A percentile compares a stretch with the other conserved stretches of the same genome.
These are phyloP conservation scores for Meliscaeva auricollis DNA, from an alignment of 2,888 invertebrate genomes.

Conservation along the genomic window DNA sequence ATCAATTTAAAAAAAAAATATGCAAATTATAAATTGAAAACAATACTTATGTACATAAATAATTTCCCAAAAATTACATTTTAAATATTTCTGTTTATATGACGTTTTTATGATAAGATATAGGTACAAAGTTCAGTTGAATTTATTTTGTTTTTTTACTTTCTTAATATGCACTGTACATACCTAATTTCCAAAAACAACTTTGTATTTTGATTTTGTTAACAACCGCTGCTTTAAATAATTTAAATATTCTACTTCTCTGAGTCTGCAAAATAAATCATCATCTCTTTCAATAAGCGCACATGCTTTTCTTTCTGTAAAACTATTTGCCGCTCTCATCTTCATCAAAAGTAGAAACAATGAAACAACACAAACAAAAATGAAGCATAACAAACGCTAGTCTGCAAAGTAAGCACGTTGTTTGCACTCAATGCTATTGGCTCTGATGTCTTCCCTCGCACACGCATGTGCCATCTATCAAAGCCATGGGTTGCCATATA, in stretches of 20 bases:
- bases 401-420: conserved; percentile 73
- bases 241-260: not conserved
- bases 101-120: too few relatives aligned
- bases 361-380: conserved; percentile 10
- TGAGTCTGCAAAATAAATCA: not conserved
- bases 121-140: too few relatives aligned
- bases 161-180: too few relatives aligned
- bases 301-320: conserved; percentile 59
- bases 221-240: not conserved
- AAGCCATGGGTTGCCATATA: not conserved
- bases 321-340: conserved; percentile 1
- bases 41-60: too few relatives aligned
- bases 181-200: too few relatives aligned
- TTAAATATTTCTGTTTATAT: too few relatives aligned
- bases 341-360: not conserved
- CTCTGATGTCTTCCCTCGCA: conserved; percentile 45
- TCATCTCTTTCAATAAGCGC: conserved; percentile 44
- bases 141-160: too few relatives aligned
- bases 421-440: conserved; percentile 66
- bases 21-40: too few relatives aligned
- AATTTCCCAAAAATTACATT: too few relatives aligned
- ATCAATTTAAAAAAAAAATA: too few relatives aligned
- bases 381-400: conserved; percentile 34
- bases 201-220: not conserved
- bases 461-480: conserved; percentile 35